These are phyloP conservation scores for Pollicipes pollicipes DNA, from an alignment of 1,140 invertebrate genomes.

Conservation along the genomic window DNA sequence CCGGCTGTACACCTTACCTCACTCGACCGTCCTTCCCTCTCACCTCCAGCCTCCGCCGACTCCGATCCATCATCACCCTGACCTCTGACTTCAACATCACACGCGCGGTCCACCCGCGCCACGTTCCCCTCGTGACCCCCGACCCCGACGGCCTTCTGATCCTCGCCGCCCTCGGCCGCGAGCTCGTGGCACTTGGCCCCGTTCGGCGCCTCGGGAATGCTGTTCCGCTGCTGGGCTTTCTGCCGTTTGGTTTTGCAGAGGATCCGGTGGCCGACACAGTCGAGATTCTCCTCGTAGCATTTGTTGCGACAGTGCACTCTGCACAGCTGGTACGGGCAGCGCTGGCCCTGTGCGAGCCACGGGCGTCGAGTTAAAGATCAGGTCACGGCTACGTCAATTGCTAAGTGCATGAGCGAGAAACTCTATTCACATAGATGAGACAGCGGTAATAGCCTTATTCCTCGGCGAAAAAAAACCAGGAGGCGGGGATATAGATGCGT, in stretches of 20 bases:
- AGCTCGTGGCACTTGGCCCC: no score
- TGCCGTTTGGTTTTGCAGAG: slow-evolving; percentile 48
- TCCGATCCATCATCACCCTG: no score
- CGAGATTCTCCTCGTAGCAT: slow-evolving; percentile 51
- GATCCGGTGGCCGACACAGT: slow-evolving; percentile 59
- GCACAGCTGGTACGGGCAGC: slow-evolving; percentile 62
- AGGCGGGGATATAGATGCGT: neutral
- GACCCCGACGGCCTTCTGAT: no score
- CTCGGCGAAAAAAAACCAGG: neutral
- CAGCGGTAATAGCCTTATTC: neutral
- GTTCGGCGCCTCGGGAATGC: no score
- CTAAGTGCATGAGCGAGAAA: neutral
- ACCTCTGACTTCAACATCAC: no score
- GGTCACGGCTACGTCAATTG: neutral
- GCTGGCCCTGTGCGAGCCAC: slow-evolving; percentile 40
- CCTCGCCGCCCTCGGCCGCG: no score
- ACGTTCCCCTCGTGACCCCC: no score
- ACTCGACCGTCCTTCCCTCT: no score
- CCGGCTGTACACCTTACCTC: no score
- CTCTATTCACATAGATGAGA: neutral
- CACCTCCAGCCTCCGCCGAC: no score
- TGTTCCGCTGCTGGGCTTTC: no score
- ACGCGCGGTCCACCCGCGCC: no score
- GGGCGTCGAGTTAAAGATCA: neutral
- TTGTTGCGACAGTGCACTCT: slow-evolving; percentile 66